phyloP scores from a whole-genome alignment of 2,888 invertebrate genomes.

The Himalopsyche anomala region DNA sequence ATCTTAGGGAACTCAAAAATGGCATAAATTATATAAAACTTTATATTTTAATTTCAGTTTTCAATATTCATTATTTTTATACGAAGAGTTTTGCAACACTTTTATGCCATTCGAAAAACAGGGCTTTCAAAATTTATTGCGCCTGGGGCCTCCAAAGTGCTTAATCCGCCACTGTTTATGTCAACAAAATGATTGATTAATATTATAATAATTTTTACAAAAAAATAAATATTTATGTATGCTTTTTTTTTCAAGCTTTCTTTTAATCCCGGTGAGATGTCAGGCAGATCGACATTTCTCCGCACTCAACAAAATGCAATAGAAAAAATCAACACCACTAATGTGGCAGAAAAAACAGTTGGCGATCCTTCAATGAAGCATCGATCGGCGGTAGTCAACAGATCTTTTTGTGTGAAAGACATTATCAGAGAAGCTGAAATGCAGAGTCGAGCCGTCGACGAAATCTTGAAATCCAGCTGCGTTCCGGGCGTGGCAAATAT shows the following conservation, averaged over 20 bases:
- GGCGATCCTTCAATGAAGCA: constrained; percentile 4
- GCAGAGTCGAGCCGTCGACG: constrained; percentile 60
- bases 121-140: too few species aligned
- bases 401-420: constrained; percentile 48
- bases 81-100: too few species aligned
- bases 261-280: constrained; percentile 62
- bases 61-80: too few species aligned
- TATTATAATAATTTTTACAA: too few species aligned
- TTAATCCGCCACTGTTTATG: too few species aligned
- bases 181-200: too few species aligned
- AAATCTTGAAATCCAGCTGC: constrained; percentile 57
- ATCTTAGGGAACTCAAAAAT: too few species aligned
- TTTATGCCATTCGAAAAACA: too few species aligned
- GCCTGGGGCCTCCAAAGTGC: too few species aligned
- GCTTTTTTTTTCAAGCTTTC: constrained; percentile 57
- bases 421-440: constrained; percentile 58
- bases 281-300: constrained; percentile 61
- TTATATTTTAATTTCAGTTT: too few species aligned
- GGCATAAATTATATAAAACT: too few species aligned
- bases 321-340: constrained; percentile 56
- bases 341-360: background rate
- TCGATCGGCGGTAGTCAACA: constrained; percentile 39
- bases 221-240: too few species aligned
- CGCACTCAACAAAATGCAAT: constrained; percentile 35
- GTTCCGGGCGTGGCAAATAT: constrained; percentile 55